Base-by-base conservation (phyloP, 2,888 invertebrate genomes). In the Erynnis tages region DNA sequence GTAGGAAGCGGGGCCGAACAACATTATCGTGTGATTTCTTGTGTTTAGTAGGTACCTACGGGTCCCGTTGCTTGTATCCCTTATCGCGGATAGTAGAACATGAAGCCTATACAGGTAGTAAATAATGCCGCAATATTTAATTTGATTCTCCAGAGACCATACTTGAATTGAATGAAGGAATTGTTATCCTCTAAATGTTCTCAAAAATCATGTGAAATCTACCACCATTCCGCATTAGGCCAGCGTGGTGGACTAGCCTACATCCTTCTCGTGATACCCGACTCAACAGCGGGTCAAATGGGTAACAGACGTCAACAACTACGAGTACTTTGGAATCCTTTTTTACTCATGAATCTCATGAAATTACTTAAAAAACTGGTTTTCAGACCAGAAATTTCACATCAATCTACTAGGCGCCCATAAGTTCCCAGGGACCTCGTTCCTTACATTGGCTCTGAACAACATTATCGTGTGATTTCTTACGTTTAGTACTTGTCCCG, bases 81-180 rank as follows among this genome's bases (percentile, higher is more conserved):
- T 59, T 61, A 61, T 59, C 61, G 41, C 14, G 23, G 40, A 41
- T 52, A 45, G 56, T 55, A 41, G 46, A 49, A 56, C 54, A 53
- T 37, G 47, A 19, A 46, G 50, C 55, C 55, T 50, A 58, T 50
- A 56, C 32, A 14, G 41, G 37, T 37, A 27, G 32, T 40, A 30
- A 46, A 25, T 14, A 45, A 40, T 38, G 8, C 48, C 23, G 27
- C n/a, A 34, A 43, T 43, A 48, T 6, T 43, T 37, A 57, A 54
- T n/a, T n/a, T n/a, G n/a, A n/a, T n/a, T n/a, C n/a, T n/a, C n/a
- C n/a, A n/a, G n/a, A n/a, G n/a, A n/a, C n/a, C n/a, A n/a, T n/a
- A n/a, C n/a, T n/a, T n/a, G n/a, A n/a, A n/a, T n/a, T n/a, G n/a
- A n/a, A n/a, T n/a, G n/a, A n/a, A n/a, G n/a, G n/a, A n/a, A n/a